phyloP scores from a whole-genome alignment of 1,140 invertebrate species.

The Penaeus chinensis region DNA sequence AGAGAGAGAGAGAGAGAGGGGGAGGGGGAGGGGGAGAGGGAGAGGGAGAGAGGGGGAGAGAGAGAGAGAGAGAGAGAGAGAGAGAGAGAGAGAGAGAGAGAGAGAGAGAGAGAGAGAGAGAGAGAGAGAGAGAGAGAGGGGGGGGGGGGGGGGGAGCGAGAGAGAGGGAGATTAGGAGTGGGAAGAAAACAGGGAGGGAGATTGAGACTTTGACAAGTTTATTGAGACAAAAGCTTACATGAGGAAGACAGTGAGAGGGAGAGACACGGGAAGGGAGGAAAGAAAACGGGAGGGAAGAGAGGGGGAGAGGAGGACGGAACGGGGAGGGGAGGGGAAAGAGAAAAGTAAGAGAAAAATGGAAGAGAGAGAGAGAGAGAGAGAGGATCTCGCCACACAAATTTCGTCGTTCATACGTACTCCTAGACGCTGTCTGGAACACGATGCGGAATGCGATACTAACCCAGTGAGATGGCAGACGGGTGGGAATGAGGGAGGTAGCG shows the following conservation, averaged over 20 bases:
- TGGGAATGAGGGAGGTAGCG: background rate
- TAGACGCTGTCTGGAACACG: too few species aligned
- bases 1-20: background rate
- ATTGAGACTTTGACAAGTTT: background rate
- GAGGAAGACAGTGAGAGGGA: background rate
- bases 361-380: background rate
- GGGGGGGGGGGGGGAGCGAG: background rate
- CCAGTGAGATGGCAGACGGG: too few species aligned
- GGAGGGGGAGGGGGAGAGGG: background rate
- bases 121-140: constrained; percentile 36
- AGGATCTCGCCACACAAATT: too few species aligned
- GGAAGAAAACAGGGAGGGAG: background rate
- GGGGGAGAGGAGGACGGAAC: background rate
- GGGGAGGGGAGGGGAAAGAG: background rate
- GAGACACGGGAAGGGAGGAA: constrained; percentile 21
- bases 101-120: constrained; percentile 39
- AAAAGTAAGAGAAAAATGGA: background rate
- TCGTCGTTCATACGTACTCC: too few species aligned
- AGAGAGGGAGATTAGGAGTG: background rate
- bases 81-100: constrained; percentile 17
- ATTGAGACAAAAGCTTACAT: background rate
- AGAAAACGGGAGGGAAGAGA: constrained; percentile 28
- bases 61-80: constrained; percentile 20
- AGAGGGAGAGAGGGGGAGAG: background rate
- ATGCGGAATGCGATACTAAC: too few species aligned